Conservation (phyloP, 2,888 invertebrate species). For the Sesia apiformis region DNA sequence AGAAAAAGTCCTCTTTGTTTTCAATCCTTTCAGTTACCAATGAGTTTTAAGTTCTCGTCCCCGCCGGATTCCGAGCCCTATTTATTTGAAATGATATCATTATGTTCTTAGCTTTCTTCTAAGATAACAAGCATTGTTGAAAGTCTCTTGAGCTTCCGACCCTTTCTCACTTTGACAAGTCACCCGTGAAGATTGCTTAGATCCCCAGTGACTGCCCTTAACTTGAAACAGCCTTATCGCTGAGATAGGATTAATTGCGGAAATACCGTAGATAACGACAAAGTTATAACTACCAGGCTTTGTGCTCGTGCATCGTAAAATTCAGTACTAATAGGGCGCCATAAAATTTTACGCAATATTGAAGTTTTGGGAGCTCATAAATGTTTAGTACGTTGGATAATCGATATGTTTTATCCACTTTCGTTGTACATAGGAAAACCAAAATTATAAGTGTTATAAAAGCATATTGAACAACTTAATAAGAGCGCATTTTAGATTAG, state of each 20-base stretch:
- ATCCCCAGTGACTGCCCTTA: constrained; percentile 67
- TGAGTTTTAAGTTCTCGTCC: background rate
- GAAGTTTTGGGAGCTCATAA: background rate
- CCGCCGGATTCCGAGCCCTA: background rate
- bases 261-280: constrained; percentile 64
- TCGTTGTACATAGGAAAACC: too few species aligned
- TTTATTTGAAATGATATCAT: constrained; percentile 69
- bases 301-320: constrained; percentile 17
- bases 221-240: constrained; percentile 69
- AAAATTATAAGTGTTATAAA: too few species aligned
- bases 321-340: background rate
- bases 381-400: background rate
- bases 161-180: constrained; percentile 73
- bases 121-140: constrained; percentile 74
- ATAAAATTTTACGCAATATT: background rate
- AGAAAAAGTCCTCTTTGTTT: background rate
- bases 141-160: constrained; percentile 68
- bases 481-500: too few species aligned
- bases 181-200: constrained; percentile 74
- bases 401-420: background rate
- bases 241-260: constrained; percentile 70
- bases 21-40: background rate
- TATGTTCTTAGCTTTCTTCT: constrained; percentile 65
- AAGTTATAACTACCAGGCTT: constrained; percentile 54
- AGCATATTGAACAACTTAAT: too few species aligned